Conservation (phyloP, 2,888 invertebrate genomes). For the Spicauda simplicius region DNA sequence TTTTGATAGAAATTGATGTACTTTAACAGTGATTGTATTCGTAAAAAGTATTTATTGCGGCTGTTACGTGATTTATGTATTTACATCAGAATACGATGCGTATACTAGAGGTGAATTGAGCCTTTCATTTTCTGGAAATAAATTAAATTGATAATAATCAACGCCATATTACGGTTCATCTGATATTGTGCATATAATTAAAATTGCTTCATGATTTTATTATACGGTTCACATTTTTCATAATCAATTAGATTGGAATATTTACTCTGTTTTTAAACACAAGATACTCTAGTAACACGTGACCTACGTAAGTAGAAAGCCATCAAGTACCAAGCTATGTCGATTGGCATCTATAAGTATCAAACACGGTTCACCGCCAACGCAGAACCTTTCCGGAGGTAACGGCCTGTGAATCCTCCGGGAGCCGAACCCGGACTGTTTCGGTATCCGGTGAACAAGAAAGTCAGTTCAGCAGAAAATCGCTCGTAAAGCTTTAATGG, state of each 20-base stretch:
- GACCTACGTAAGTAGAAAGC: background rate
- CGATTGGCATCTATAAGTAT: slow-evolving; percentile 21
- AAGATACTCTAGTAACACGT: background rate
- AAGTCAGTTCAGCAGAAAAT: slow-evolving; percentile 38
- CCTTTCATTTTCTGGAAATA: too few species aligned
- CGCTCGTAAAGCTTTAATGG: slow-evolving; percentile 33
- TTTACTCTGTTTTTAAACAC: too few species aligned
- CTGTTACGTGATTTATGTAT: too few species aligned
- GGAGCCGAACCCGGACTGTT: slow-evolving; percentile 37
- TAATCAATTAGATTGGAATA: too few species aligned
- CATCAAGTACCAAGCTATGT: background rate
- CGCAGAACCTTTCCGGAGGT: slow-evolving; percentile 33
- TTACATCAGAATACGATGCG: too few species aligned
- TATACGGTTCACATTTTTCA: too few species aligned
- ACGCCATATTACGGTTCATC: too few species aligned
- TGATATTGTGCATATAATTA: too few species aligned
- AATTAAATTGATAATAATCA: too few species aligned
- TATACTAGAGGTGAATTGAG: too few species aligned
- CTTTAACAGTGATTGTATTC: background rate
- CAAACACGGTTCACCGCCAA: slow-evolving; percentile 11
- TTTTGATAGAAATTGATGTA: slow-evolving; percentile 8
- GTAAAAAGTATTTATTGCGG: background rate
- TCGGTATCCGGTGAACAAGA: slow-evolving; percentile 33
- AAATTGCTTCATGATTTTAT: too few species aligned
- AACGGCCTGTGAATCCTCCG: slow-evolving; percentile 38